Conservation (phyloP, 1,140 invertebrate species). For the Sycobia sp. region DNA sequence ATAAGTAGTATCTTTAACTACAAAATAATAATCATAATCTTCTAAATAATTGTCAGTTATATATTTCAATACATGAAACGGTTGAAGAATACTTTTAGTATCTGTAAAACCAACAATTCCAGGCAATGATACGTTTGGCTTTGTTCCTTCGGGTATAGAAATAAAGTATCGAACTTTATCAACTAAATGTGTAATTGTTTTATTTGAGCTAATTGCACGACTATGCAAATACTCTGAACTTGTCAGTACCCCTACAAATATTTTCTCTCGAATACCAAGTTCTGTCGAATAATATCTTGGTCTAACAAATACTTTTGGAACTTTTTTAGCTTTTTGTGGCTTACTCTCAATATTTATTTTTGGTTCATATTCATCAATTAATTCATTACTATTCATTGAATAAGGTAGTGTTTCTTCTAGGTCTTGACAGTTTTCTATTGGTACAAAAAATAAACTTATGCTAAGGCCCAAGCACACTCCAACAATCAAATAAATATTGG, state of each 20-base stretch:
- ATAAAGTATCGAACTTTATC: constrained; percentile 80
- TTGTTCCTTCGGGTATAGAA: constrained; percentile 71
- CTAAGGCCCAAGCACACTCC: constrained; percentile 55
- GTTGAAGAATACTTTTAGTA: constrained; percentile 72
- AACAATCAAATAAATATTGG: constrained; percentile 55
- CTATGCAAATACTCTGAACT: constrained; percentile 72
- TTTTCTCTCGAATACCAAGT: constrained; percentile 85
- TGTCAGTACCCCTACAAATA: constrained; percentile 85
- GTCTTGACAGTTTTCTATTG: constrained; percentile 43
- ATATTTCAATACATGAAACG: constrained; percentile 87
- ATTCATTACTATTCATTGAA: constrained; percentile 38
- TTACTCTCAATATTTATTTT: constrained; percentile 64
- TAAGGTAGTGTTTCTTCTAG: constrained; percentile 34
- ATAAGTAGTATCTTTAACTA: constrained; percentile 81
- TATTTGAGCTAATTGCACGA: constrained; percentile 78
- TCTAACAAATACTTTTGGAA: constrained; percentile 67
- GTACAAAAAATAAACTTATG: constrained; percentile 53
- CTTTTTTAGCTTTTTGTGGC: constrained; percentile 60
- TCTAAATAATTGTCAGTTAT: constrained; percentile 86
- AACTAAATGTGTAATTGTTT: constrained; percentile 77
- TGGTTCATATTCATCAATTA: constrained; percentile 64
- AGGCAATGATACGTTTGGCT: constrained; percentile 71
- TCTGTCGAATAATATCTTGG: constrained; percentile 92
- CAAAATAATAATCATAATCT: constrained; percentile 88
- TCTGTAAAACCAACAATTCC: constrained; percentile 84